Percentiles rank a stretch among this genome's conserved stretches.
These are phyloP conservation scores for Manduca sexta DNA, from an alignment of 1,140 invertebrate species.

Conservation along the genomic window DNA sequence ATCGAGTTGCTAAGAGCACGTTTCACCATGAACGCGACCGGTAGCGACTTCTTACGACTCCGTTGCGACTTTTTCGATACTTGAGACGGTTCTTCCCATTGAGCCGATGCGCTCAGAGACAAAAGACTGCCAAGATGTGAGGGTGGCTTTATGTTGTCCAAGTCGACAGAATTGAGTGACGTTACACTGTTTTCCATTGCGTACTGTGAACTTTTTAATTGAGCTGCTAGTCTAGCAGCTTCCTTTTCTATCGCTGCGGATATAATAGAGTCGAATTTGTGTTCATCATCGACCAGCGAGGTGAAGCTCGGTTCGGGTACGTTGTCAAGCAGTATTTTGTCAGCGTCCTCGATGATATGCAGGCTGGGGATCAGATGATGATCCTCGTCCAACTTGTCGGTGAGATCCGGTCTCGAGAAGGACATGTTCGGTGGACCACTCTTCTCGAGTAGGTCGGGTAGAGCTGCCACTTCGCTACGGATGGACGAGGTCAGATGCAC, in stretches of 20 bases:
- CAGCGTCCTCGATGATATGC: conserved; percentile 21
- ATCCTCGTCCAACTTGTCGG: conserved; percentile 41
- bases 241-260: conserved; percentile 78
- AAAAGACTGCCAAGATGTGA: conserved; percentile 81
- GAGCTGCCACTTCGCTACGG: conserved; percentile 72
- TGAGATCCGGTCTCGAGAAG: conserved; percentile 49
- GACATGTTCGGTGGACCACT: conserved; percentile 36
- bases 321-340: conserved; percentile 35
- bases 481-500: conserved; percentile 81
- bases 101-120: conserved; percentile 76
- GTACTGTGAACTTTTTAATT: conserved; percentile 66
- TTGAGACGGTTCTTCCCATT: conserved; percentile 58
- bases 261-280: conserved; percentile 52
- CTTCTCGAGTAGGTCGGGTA: conserved; percentile 65
- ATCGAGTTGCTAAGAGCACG: conserved; percentile 77
- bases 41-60: conserved; percentile 78
- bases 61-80: conserved; percentile 55
- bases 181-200: conserved; percentile 75
- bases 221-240: conserved; percentile 80
- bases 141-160: conserved; percentile 86
- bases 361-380: conserved; percentile 4
- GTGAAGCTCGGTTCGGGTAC: conserved; percentile 46
- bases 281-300: conserved; percentile 46
- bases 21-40: conserved; percentile 79
- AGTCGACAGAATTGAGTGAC: conserved; percentile 74